Evolutionary conservation across 2,113 vertebrate genomes (phyloP).

Genomic region (Microcebus lehilahytsara): DNA sequence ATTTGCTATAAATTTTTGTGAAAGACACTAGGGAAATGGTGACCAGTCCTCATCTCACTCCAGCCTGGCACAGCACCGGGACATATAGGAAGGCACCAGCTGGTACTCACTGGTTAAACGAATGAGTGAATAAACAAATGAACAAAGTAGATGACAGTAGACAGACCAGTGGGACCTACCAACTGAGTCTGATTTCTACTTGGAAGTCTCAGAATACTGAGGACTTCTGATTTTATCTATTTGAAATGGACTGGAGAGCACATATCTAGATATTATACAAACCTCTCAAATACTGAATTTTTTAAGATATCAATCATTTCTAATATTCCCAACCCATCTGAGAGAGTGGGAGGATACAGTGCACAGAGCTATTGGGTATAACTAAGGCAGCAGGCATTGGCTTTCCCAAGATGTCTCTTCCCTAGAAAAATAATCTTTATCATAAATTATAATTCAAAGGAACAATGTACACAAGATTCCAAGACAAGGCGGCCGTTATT

Average conservation of each 20-base stretch:
- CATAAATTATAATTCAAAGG: background rate
- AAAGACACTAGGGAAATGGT: background rate
- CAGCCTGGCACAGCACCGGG: rapidly evolving
- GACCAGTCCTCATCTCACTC: background rate
- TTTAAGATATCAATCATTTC: background rate
- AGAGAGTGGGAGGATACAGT: background rate
- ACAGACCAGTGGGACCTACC: background rate
- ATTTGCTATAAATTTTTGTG: background rate
- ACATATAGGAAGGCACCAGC: rapidly evolving
- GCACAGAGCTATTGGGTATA: background rate
- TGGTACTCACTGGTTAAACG: rapidly evolving
- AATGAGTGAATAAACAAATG: background rate
- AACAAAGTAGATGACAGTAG: background rate
- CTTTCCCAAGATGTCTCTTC: background rate
- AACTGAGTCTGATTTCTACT: background rate
- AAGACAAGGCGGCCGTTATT: background rate
- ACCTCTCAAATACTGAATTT: background rate
- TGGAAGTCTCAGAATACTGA: background rate
- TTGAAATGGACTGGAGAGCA: background rate
- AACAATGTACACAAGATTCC: background rate
- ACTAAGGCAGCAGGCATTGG: background rate
- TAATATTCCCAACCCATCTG: background rate
- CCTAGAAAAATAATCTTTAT: background rate
- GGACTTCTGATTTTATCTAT: background rate
- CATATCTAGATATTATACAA: background rate